phyloP scores from a whole-genome alignment of 2,797 vertebrate species.

The Setipinna tenuifilis region DNA sequence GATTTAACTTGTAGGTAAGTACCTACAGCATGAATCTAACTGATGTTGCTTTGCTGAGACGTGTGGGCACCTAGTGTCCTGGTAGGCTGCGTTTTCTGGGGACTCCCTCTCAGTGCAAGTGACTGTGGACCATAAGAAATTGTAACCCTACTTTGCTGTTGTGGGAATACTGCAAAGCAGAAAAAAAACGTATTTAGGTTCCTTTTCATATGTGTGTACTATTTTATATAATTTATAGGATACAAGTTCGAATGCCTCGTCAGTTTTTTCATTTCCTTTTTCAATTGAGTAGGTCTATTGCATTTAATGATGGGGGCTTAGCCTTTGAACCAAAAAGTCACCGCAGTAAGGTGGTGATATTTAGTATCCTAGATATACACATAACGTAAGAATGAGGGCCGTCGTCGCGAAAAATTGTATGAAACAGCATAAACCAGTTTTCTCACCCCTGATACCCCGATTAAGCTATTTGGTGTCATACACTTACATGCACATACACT shows the following conservation, averaged over 20 bases:
- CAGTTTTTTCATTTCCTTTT: not conserved
- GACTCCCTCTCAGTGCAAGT: not conserved
- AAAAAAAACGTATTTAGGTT: not conserved
- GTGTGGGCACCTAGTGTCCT: not conserved
- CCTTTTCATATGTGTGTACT: not conserved
- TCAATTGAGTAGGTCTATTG: not conserved
- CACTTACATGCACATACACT: too few relatives aligned
- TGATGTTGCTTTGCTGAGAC: not conserved
- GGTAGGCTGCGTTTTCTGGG: not conserved
- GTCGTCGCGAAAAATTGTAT: not conserved
- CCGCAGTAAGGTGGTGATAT: not conserved
- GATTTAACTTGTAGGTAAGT: conserved; percentile 36
- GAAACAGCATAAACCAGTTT: not conserved
- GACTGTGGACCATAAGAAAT: not conserved
- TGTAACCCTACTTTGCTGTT: not conserved
- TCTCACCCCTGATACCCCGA: too few relatives aligned
- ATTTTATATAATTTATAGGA: not conserved
- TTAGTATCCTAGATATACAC: not conserved
- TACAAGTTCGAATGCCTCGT: not conserved
- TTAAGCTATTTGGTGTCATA: too few relatives aligned
- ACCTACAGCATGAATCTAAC: not conserved
- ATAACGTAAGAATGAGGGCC: not conserved
- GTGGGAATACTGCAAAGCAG: not conserved
- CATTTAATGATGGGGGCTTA: not conserved
- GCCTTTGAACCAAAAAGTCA: not conserved